Conservation (phyloP, 2,888 invertebrate species). For the Asteroscopus sphinx region DNA sequence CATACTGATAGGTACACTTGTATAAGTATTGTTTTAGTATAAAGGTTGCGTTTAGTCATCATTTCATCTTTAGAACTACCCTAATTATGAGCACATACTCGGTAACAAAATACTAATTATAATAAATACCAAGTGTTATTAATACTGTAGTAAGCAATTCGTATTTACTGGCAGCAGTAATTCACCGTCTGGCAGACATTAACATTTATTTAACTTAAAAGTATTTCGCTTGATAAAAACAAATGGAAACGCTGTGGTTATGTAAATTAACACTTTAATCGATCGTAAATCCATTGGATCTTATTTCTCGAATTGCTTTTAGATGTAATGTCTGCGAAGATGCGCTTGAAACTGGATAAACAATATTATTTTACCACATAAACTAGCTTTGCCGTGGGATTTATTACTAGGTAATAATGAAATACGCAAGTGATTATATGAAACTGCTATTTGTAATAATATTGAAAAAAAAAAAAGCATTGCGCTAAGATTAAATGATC, state of each 20-base stretch:
- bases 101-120: constrained; percentile 14
- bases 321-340: constrained; percentile 33
- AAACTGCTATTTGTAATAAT: too few species aligned
- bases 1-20: too few species aligned
- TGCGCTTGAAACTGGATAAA: constrained; percentile 28
- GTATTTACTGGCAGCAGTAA: constrained; percentile 14
- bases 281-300: constrained; percentile 50
- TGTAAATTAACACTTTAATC: constrained; percentile 52
- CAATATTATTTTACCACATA: constrained; percentile 17
- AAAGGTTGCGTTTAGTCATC: not conserved
- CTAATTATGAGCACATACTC: constrained; percentile 3
- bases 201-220: constrained; percentile 39
- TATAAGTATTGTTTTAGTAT: not conserved
- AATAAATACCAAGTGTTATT: constrained; percentile 11
- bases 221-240: constrained; percentile 47
- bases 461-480: too few species aligned
- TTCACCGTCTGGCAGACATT: constrained; percentile 17
- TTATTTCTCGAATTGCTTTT: constrained; percentile 49
- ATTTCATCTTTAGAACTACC: too few species aligned
- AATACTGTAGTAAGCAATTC: too few species aligned
- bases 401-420: constrained; percentile 15
- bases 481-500: too few species aligned
- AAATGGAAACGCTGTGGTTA: constrained; percentile 43
- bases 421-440: too few species aligned
- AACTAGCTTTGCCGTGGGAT: constrained; percentile 8